Base-by-base conservation (phyloP, 2,888 invertebrate species). In the Beris chalybata region DNA sequence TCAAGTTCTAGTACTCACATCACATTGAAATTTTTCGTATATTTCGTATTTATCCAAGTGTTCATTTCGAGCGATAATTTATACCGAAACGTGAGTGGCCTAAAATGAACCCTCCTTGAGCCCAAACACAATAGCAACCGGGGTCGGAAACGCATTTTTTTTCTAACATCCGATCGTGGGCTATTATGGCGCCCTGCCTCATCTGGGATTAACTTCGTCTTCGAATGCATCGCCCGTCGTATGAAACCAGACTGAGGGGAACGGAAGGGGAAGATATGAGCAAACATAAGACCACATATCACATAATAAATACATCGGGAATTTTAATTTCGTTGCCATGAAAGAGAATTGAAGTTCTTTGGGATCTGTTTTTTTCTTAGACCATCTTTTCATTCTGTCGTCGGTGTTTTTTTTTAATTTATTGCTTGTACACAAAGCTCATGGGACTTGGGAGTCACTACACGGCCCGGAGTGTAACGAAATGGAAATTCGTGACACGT, bases 401-500 rank as follows among this genome's bases (percentile, higher is more conserved):
- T 11, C 47, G 47, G 9, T 6, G n/a, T 30, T n/a, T 53, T 53
- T 53, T 52, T 22, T 50, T 50, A 61, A 61, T 61, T 61, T 61
- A 61, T 61, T 61, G 61, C 61, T 61, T 61, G 38, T 61, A 52
- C 61, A 52, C 61, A 59, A 59, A 59, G 48, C 47, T 22, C 29
- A 12, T 4, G 45, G 57, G 22, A 22, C 22, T 7, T 3, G 38
- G 58, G 58, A 43, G 45, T 38, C 32, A 38, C 38, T 38, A 55
- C n/a, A 12, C 55, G 13, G 29, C 44, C 47, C 30, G 7, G 11
- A 30, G 50, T 61, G 52, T 61, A 30, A 52, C 61, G 61, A 31
- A 50, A 61, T 61, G 61, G 61, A 61, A 61, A 61, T 61, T 61
- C 38, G 52, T 61, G 61, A 61, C 61, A 61, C 61, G 61, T 61